Base-by-base conservation (phyloP, 1,140 invertebrate species). In the Philaenus spumarius region DNA sequence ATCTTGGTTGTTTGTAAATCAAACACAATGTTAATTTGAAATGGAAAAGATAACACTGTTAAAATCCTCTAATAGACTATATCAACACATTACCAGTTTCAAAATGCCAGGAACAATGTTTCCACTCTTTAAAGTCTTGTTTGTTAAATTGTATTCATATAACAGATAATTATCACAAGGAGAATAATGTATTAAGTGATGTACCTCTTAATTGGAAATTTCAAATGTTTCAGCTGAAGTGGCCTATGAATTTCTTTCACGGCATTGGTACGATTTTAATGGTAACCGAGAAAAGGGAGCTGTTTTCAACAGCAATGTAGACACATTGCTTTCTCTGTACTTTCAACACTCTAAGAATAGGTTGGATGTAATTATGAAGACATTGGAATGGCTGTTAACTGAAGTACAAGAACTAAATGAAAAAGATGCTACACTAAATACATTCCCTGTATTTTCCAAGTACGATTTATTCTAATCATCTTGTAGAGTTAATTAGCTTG, bases 211-310 rank as follows among this genome's bases (percentile, higher is more conserved):
- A n/a, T n/a, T 22, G 22, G 26, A 52, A 1, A 26, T n/a, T 11
- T 37, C 1, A 14, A 26, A 30, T 39, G 5, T 14, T 19, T 55
- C 39, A 30, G 17, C 17, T n/a, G 6, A 40, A 30, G 14, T 52
- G 17, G 34, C 37, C 7, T 65, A 50, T 43, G 73, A 72, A 37
- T 77, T 82, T 60, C 66, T 83, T 26, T 75, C 69, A 5, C 69
- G 72, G 59, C 69, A 71, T 52, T 83, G 81, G 81, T 77, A 76
- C 61, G 75, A 76, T 61, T 54, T 67, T n/a, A 73, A 75, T 60
- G 78, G 78, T 0, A 60, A 67, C 43, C 55, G 70, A 34, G 79
- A 81, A 64, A 76, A 73, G 64, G 80, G 80, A 20, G 61, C 76
- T 34, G 26, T 64, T 45, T 77, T 77, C 63, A 64, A 75, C 37